Evolutionary conservation across 2,888 invertebrate genomes (phyloP).

Genomic region (Amaurobius ferox): DNA sequence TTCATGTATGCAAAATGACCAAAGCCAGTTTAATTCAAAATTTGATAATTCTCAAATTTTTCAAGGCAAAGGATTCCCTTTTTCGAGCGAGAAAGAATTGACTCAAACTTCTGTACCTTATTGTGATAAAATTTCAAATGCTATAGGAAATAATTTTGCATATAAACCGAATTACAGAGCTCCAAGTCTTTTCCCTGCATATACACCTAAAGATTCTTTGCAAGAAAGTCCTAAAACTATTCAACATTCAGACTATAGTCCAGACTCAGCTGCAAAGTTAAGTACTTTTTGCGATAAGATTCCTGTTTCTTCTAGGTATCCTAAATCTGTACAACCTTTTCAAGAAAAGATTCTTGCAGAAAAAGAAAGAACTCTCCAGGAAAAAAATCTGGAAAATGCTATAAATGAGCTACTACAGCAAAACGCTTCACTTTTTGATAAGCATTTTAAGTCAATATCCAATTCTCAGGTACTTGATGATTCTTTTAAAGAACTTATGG

Average conservation of each 20-base stretch:
- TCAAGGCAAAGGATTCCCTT: neutral
- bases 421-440: neutral
- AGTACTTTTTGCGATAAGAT: neutral
- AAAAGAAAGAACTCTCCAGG: neutral
- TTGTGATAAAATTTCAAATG: neutral
- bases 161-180: neutral
- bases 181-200: neutral
- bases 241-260: neutral
- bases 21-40: neutral
- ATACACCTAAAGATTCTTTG: neutral
- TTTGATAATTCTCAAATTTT: neutral
- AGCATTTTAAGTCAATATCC: neutral
- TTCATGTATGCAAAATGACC: slow-evolving; percentile 5
- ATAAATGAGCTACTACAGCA: neutral
- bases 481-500: no score
- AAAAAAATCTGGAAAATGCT: neutral
- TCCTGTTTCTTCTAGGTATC: neutral
- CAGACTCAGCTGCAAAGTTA: neutral
- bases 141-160: neutral
- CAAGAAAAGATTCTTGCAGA: no score
- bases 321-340: neutral
- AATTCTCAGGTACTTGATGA: neutral
- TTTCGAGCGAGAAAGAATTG: neutral
- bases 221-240: neutral
- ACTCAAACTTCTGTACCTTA: neutral